Percentiles rank a stretch among this genome's conserved stretches.
Conservation (phyloP, 2,888 invertebrate species). For the Oligia fasciuncula region DNA sequence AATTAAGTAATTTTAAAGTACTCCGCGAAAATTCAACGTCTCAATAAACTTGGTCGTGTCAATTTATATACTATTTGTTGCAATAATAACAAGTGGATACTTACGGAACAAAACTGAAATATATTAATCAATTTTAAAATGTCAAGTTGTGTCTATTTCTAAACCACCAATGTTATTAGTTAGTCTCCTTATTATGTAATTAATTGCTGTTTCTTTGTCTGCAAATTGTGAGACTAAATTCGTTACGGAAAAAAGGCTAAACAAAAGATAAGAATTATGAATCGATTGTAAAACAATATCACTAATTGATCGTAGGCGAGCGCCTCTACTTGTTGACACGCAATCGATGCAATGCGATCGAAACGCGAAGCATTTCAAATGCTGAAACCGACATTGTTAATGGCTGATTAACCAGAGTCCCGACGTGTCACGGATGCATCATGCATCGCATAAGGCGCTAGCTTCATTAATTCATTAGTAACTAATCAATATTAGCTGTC, state of each 20-base stretch:
- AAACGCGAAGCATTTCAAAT: constrained; percentile 58
- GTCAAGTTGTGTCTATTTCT: constrained; percentile 30
- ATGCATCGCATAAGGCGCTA: constrained; percentile 52
- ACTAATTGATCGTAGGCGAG: constrained; percentile 81
- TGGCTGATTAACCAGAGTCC: constrained; percentile 46
- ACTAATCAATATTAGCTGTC: constrained; percentile 50
- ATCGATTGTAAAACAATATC: constrained; percentile 80
- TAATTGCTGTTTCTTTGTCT: constrained; percentile 59
- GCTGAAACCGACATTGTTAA: constrained; percentile 57
- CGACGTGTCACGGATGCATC: constrained; percentile 55
- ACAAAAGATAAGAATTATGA: constrained; percentile 77
- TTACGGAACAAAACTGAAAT: constrained; percentile 12
- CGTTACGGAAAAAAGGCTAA: constrained; percentile 69
- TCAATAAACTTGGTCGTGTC: constrained; percentile 25
- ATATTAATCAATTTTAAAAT: constrained; percentile 19
- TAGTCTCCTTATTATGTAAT: constrained; percentile 55
- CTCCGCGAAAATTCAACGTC: constrained; percentile 3
- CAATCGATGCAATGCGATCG: constrained; percentile 59
- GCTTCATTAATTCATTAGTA: constrained; percentile 57
- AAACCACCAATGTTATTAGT: constrained; percentile 56
- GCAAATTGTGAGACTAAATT: constrained; percentile 49
- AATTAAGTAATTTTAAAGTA: constrained; percentile 40
- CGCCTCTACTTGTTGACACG: constrained; percentile 64
- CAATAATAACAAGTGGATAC: constrained; percentile 8
- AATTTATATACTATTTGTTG: constrained; percentile 32